phyloP scores from a whole-genome alignment of 2,888 invertebrate species.

The Timema cristinae region DNA sequence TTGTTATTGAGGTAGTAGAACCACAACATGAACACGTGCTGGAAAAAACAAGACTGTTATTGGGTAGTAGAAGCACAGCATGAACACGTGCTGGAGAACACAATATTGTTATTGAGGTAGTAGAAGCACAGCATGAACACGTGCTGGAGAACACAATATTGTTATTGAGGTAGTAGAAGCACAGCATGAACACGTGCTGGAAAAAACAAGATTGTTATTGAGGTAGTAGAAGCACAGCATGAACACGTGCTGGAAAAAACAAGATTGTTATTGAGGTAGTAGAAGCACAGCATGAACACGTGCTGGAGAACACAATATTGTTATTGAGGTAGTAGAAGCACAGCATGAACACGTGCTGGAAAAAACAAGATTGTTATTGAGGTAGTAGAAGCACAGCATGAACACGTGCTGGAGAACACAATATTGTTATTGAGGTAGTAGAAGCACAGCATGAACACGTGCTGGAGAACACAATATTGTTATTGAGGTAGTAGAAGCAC shows the following conservation, averaged over 20 bases:
- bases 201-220: conserved; percentile 33
- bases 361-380: conserved; percentile 34
- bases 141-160: neutral
- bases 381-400: conserved; percentile 31
- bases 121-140: conserved; percentile 28
- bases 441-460: conserved; percentile 27
- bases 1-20: conserved; percentile 57
- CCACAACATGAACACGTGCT: conserved; percentile 81
- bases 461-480: conserved; percentile 26
- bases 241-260: conserved; percentile 18
- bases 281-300: no score
- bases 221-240: neutral
- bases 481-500: conserved; percentile 65
- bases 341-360: conserved; percentile 73
- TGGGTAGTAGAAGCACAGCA: conserved; percentile 28
- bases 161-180: conserved; percentile 63
- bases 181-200: conserved; percentile 74
- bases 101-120: neutral
- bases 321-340: conserved; percentile 66
- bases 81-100: conserved; percentile 61
- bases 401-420: conserved; percentile 60
- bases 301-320: conserved; percentile 16
- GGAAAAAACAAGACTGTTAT: conserved; percentile 33
- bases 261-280: no score
- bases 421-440: neutral